phyloP scores from a whole-genome alignment of 1,140 invertebrate species.

The Dreissena polymorpha region DNA sequence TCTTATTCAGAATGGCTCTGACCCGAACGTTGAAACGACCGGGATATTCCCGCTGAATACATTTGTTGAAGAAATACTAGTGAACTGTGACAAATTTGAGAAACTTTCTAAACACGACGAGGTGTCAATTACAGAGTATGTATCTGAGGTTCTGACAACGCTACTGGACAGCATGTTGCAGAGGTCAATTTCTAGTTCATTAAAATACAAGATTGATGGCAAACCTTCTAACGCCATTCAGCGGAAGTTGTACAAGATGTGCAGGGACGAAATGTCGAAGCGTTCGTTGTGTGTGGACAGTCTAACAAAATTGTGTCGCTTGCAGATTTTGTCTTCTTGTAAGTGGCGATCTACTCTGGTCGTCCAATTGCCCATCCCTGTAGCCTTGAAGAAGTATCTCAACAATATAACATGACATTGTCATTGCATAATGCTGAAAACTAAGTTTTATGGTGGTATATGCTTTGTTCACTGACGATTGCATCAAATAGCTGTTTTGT shows the following conservation, averaged over 20 bases:
- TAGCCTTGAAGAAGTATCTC: slow-evolving; percentile 41
- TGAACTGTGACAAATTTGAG: slow-evolving; percentile 28
- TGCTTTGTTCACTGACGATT: too few species aligned
- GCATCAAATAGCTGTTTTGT: too few species aligned
- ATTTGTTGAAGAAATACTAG: slow-evolving; percentile 49
- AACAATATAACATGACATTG: slow-evolving; percentile 3
- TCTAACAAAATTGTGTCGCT: slow-evolving; percentile 39
- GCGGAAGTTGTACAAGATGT: slow-evolving; percentile 33
- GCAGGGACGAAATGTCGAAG: slow-evolving; percentile 23
- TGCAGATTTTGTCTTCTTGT: slow-evolving; percentile 51
- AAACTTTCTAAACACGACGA: slow-evolving; percentile 37
- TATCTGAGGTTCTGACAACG: slow-evolving; percentile 13
- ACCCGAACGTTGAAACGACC: slow-evolving; percentile 56
- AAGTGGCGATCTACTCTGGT: slow-evolving; percentile 32
- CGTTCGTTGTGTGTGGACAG: neutral
- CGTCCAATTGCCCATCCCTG: slow-evolving; percentile 52
- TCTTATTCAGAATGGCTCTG: slow-evolving; percentile 66
- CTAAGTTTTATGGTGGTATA: too few species aligned
- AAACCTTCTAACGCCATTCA: slow-evolving; percentile 24
- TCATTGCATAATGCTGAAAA: too few species aligned
- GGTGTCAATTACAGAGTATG: slow-evolving; percentile 4
- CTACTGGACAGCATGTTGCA: slow-evolving; percentile 34
- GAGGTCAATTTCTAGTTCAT: slow-evolving; percentile 11
- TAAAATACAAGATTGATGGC: slow-evolving; percentile 17
- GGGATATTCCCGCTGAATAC: slow-evolving; percentile 55